Base-by-base conservation (phyloP, 2,888 invertebrate species). In the Parthenolecanium corni region DNA sequence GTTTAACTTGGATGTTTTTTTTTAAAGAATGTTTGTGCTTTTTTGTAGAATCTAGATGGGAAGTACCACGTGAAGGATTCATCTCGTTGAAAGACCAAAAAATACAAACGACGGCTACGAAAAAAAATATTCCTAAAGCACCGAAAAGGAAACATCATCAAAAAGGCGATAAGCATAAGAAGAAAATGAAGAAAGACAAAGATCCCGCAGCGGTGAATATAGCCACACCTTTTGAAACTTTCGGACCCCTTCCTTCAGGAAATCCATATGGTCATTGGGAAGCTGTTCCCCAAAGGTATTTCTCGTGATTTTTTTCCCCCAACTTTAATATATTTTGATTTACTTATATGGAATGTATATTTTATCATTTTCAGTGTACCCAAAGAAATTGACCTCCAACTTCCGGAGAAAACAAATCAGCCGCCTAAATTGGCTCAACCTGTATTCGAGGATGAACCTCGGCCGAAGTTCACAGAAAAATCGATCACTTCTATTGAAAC, bases 31-130 rank as follows among this genome's bases (percentile, higher is more conserved):
- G n/a, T n/a, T 31, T 31, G 31, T 31, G 31, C 9, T 31, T 58
- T 62, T 66, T 42, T 76, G 54, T 70, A 86, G 89, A 86, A 75
- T 83, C 88, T 0, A 78, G 80, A 2, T 89, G 87, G 87, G 82
- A 84, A 66, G 74, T 81, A 9, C 90, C 91, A 0, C 75, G 75
- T 54, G 86, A 84, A 72, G 86, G 86, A 12, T 89, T 78, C 71
- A 72, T 85, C 14, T 24, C 57, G 12, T 24, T 57, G 20, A 42
- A 57, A 25, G 46, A 47, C 25, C 57, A 24, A 21, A 20, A 18
- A 21, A 14, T 49, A 14, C 18, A 49, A 49, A 42, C 61, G 66
- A 21, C 62, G 82, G 82, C 20, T 71, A 85, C 58, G 77, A 75
- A 49, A 83, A 86, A 69, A 84, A 86, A 73, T 80, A 70, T 66